Evolutionary conservation across 2,797 vertebrate genomes (phyloP), one percentile per base, ranked within the genome.

Genomic region (Tragelaphus oryx): DNA sequence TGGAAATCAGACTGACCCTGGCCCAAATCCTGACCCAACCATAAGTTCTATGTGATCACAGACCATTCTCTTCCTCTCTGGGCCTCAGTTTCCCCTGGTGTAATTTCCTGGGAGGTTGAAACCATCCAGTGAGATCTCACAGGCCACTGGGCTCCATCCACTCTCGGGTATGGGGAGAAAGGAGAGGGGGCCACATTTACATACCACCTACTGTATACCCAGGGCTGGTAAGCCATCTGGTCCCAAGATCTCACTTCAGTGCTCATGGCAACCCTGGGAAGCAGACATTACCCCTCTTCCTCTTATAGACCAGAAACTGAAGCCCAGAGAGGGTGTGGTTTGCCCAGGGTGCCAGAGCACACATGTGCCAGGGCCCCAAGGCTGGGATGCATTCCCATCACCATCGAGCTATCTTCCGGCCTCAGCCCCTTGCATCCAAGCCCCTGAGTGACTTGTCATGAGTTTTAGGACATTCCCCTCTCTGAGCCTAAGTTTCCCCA

Each of bases 401-500:
- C 33, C 18, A 12, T 8, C 1, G 3, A 3, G 57, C 57, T 28
- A n/a, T 78, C 33, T 30, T 81, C 55, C 3, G 44, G 26, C 57
- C 65, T 87, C 74, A 60, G 62, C 14, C n/a, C 20, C n/a, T 81
- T 59, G 65, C 24, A n/a, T 50, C 50, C 71, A 8, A 52, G 17
- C 1, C 8, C 59, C 71, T 57, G 30, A 37, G 9, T 6, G 1
- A 57, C 20, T 57, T 76, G 17, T 16, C 59, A 2, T 30, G 71
- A 46, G 37, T 71, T 86, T 83, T 14, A 50, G 68, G n/a, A 71
- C 5, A 14, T 30, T 48, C 4, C 26, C 5, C 60, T 85, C 62
- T 78, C 33, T 33, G 81, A 83, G 55, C 75, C 78, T 92, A 54
- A 28, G 37, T 85, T 88, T 83, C 44, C 52, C 48, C 62, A 78